A percentile compares a stretch with the other conserved stretches of the same genome.
Evolutionary conservation across 30 jellyfish, hydroid and myxozoan species (phyloP).

Genomic region (Aurelia aurita): DNA sequence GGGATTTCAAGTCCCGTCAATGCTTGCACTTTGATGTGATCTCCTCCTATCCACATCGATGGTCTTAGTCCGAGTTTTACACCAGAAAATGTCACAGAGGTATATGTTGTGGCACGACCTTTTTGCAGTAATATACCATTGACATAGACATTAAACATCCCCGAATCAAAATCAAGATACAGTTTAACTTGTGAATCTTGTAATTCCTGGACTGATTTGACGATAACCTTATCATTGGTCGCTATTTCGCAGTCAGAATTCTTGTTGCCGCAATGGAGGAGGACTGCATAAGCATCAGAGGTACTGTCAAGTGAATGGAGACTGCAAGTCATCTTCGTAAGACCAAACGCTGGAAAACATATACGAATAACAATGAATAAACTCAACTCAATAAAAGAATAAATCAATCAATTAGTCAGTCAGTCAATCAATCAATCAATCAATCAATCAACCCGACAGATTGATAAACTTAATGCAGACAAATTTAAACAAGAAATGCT

Average conservation of each 20-base stretch:
- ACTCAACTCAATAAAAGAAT: too few relatives aligned
- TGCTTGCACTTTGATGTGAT: constrained; percentile 8
- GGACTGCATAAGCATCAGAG: constrained; percentile 12
- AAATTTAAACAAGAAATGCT: too few relatives aligned
- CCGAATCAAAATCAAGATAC: neutral
- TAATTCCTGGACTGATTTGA: neutral
- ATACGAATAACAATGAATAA: too few relatives aligned
- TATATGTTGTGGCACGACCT: neutral
- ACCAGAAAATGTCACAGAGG: neutral
- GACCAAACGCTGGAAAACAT: constrained; percentile 11
- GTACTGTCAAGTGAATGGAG: neutral
- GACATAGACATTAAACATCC: constrained; percentile 1
- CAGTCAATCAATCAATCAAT: too few relatives aligned
- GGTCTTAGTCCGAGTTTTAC: constrained; percentile 20
- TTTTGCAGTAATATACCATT: constrained; percentile 21
- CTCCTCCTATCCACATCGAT: constrained; percentile 49
- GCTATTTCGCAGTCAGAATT: too few relatives aligned
- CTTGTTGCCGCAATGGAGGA: neutral
- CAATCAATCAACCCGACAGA: too few relatives aligned
- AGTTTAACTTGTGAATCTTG: neutral
- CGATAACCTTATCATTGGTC: neutral
- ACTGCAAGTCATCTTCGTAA: neutral
- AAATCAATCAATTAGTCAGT: too few relatives aligned
- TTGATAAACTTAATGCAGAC: too few relatives aligned
- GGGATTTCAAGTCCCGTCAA: constrained; percentile 44